Evolutionary conservation across 1,140 invertebrate genomes (phyloP).

Genomic region (Leptestheria dahalacensis): DNA sequence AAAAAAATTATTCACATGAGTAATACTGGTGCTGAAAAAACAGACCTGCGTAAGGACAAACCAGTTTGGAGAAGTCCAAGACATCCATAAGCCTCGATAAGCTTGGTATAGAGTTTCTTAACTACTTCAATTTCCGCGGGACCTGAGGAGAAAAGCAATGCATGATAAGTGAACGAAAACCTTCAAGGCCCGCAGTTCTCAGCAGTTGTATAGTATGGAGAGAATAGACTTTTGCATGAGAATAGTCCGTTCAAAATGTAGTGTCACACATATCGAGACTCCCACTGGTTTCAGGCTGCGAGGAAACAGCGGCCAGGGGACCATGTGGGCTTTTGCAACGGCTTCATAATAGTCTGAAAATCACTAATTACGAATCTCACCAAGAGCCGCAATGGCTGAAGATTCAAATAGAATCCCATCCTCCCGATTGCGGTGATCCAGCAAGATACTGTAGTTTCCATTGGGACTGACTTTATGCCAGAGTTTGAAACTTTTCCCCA

Average conservation of each 20-base stretch:
- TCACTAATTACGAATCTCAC: no score
- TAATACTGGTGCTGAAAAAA: constrained; percentile 14
- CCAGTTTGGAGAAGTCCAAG: constrained; percentile 72
- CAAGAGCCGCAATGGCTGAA: constrained; percentile 65
- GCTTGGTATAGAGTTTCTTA: constrained; percentile 70
- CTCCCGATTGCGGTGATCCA: constrained; percentile 73
- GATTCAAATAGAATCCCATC: constrained; percentile 80
- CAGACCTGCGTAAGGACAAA: constrained; percentile 22
- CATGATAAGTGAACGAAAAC: no score
- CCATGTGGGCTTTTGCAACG: no score
- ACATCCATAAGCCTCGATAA: constrained; percentile 83
- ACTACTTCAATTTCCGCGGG: constrained; percentile 71
- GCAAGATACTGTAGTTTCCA: constrained; percentile 72
- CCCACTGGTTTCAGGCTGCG: no score
- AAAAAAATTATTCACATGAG: constrained; percentile 20
- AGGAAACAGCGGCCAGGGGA: no score
- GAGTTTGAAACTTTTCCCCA: constrained; percentile 82
- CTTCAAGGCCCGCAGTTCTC: no score
- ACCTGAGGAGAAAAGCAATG: no score
- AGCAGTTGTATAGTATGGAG: neutral
- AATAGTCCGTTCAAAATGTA: no score
- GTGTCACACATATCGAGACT: no score
- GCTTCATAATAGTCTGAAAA: no score
- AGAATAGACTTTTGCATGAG: constrained; percentile 3
- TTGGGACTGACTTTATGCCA: constrained; percentile 70